Evolutionary conservation across 2,113 vertebrate species (phyloP), one percentile per base, ranked within the genome.

Genomic region (Hepsetus odoe): DNA sequence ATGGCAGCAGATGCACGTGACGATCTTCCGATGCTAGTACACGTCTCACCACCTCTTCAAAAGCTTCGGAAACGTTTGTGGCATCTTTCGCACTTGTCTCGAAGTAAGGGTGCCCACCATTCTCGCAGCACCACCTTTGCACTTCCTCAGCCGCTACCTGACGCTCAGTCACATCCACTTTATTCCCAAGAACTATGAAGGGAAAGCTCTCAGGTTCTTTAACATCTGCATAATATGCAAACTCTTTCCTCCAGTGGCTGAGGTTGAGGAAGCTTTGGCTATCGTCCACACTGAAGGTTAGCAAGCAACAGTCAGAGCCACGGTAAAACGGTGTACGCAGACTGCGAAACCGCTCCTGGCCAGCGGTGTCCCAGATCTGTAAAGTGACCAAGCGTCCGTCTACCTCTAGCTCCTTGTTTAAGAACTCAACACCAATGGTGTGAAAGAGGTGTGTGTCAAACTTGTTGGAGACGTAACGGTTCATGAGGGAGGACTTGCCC

Each of bases 351-450:
- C 96, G 93, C 89, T 98, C 97, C 90, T 98, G 97, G 18, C 97
- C 96, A 0, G 97, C 96, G 0, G 97, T 98, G 92, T 99, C 96
- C 97, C 96, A 98, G 80, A 99, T 99, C 92, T 99, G 97, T 91
- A 98, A 94, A 2, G 95, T 98, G 66, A 98, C 94, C 22, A 87
- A 89, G n/a, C 92, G 95, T 84, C 95, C 96, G 80, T 99, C 97
- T 3, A 99, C 96, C 87, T 97, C 96, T 90, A 99, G 86, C 86
- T 99, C 96, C 86, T 96, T 97, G 88, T 98, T 99, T 87, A 98
- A 90, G 90, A 99, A 99, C 82, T 99, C 96, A 81, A 99, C 96
- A 4, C 97, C 96, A 81, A 98, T 99, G 4, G 96, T 99, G 87
- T 99, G 97, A 92, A 99, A 98, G 53, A 98, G 93, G 84, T 98